These are phyloP conservation scores for Mylabris sibirica DNA, from an alignment of 2,888 invertebrate genomes.

Conservation along the genomic window DNA sequence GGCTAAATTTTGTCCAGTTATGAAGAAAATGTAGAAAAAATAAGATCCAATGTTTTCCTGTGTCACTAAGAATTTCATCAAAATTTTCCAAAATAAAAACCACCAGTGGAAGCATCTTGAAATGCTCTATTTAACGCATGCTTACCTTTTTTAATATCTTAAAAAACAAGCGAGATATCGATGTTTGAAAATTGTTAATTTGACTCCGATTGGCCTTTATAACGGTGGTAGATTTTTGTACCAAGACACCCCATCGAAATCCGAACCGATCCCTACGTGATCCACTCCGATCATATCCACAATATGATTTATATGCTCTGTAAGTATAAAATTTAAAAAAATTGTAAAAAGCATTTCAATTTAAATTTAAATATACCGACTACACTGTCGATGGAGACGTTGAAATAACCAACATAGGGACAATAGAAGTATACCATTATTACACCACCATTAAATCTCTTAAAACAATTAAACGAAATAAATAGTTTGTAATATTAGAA, in stretches of 20 bases:
- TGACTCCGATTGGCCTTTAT: too few relatives aligned
- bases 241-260: constrained; percentile 63
- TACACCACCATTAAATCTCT: constrained; percentile 73
- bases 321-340: constrained; percentile 36
- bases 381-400: constrained; percentile 71
- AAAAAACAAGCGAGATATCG: too few relatives aligned
- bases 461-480: constrained; percentile 36
- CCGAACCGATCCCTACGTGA: constrained; percentile 65
- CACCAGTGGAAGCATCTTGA: too few relatives aligned
- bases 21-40: too few relatives aligned
- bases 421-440: constrained; percentile 80
- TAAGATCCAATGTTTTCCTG: too few relatives aligned
- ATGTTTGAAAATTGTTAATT: too few relatives aligned
- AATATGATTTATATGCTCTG: constrained; percentile 65
- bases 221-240: constrained; percentile 42
- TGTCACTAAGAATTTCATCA: too few relatives aligned
- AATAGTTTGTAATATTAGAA: neutral
- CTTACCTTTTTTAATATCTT: too few relatives aligned
- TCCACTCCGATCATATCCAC: constrained; percentile 62
- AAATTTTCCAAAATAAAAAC: too few relatives aligned
- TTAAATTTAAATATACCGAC: constrained; percentile 64
- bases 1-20: too few relatives aligned
- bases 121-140: too few relatives aligned
- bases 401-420: constrained; percentile 64
- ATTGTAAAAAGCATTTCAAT: neutral